A percentile compares a stretch with the other conserved stretches of the same genome.
Evolutionary conservation across 92 coral and sea anemone genomes (phyloP).

Genomic region (Diadumene lineata): DNA sequence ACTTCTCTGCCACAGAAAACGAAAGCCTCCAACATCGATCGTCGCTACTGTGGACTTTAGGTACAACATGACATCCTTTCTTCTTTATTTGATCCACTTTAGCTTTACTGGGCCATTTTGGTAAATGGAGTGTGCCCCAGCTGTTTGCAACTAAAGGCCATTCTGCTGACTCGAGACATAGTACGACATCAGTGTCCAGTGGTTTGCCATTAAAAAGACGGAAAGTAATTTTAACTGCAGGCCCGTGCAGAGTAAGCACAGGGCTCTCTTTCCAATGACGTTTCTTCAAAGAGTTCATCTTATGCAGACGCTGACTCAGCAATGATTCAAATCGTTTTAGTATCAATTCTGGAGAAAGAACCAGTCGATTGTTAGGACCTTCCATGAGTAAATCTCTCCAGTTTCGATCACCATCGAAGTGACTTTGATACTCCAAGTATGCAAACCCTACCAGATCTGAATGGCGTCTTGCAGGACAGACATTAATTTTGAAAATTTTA

Average conservation of each 20-base stretch:
- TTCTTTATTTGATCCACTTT: conserved; percentile 6
- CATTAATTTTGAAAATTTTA: neutral
- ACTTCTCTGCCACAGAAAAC: conserved; percentile 35
- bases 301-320: neutral
- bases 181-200: conserved; percentile 27
- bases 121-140: conserved; percentile 12
- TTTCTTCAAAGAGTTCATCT: neutral
- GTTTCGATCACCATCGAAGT: neutral
- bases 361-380: conserved; percentile 3
- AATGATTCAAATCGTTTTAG: conserved; percentile 8
- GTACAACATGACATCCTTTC: conserved; percentile 28
- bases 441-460: conserved; percentile 19
- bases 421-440: conserved; percentile 18
- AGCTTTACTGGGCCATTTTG: conserved; percentile 18
- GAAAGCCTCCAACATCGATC: conserved; percentile 31
- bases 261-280: neutral
- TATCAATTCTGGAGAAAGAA: conserved; percentile 16
- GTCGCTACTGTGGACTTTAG: conserved; percentile 1
- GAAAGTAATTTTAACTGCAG: conserved; percentile 11
- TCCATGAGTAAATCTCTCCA: conserved; percentile 19
- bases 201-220: neutral
- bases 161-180: conserved; percentile 5
- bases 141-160: conserved; percentile 32
- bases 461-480: conserved; percentile 16
- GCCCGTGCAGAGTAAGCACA: conserved; percentile 1